Conservation (phyloP, 2,113 vertebrate species). For the Caranx ignobilis region DNA sequence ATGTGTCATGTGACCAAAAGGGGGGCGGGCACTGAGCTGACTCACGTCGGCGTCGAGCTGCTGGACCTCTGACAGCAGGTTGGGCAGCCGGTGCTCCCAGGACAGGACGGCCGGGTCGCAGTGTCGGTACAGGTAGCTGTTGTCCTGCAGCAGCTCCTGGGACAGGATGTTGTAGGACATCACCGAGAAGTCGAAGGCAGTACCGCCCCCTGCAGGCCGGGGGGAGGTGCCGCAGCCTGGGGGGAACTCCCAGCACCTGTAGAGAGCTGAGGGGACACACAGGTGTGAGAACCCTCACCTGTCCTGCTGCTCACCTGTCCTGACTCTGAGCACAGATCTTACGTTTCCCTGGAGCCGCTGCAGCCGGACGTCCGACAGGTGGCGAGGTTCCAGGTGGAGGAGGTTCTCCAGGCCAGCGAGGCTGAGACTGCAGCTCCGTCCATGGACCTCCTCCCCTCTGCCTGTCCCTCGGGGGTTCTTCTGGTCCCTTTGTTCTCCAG, state of each 20-base stretch:
- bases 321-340: neutral
- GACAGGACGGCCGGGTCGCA: conserved; percentile 85
- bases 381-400: conserved; percentile 1
- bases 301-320: too few species aligned
- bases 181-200: conserved; percentile 91
- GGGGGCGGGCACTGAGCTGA: neutral
- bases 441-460: neutral
- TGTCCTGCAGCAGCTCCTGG: conserved; percentile 92
- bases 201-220: conserved; percentile 61
- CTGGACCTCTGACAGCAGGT: conserved; percentile 91
- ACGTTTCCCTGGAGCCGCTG: neutral
- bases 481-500: neutral
- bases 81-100: conserved; percentile 91
- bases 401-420: neutral
- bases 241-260: conserved; percentile 89
- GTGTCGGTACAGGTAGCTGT: conserved; percentile 92
- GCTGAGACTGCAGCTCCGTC: neutral
- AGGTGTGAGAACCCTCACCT: too few species aligned
- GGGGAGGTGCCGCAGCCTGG: conserved; percentile 68
- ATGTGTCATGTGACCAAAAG: too few species aligned
- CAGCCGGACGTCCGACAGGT: neutral
- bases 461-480: neutral
- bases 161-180: conserved; percentile 98
- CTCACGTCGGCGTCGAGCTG: conserved; percentile 93
- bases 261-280: conserved; percentile 69